Evolutionary conservation across 2,113 vertebrate genomes (phyloP), one percentile per base, ranked within the genome.

Genomic region (Neolamprologus kungweensis): DNA sequence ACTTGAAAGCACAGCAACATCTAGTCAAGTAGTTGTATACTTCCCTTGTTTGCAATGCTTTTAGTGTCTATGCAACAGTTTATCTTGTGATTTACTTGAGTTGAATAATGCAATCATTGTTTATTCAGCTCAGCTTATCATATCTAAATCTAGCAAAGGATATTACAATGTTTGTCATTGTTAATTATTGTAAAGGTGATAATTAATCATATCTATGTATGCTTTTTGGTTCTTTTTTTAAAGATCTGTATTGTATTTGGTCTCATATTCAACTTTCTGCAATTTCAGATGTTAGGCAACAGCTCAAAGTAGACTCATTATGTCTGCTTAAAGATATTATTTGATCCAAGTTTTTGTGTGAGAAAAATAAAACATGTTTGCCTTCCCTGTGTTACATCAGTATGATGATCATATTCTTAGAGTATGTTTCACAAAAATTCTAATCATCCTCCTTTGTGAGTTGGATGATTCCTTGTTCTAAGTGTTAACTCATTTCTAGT

Each of bases 311-410:
- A 5, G 23, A 28, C 23, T 19, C 9, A 47, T 28, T 19, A 28
- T 75, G 71, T 19, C 71, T 75, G 23, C 14, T 47, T 28, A 19
- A 28, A 75, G 71, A 75, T 9, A 7, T 31, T 28, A 26, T 47
- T 75, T 31, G 26, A 73, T 73, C 21, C 68, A 60, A 31, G 57
- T 60, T 60, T 60, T 60, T 73, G 14, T 50, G 71, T 47, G 21
- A 2, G 26, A 50, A 73, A 78, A 78, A 78, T 31, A 47, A 31
- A 78, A 0, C 42, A 78, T 31, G 23, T 31, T 4, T 5, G 14
- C 23, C 26, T 50, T 78, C 26, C 14, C 9, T 50, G 26, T 75
- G 9, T 50, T 75, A 19, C 71, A 75, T 75, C 8, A 50, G 4
- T 75, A 45, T 65, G 58, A 60, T 82, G 42, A 19, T 75, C 68